Evolutionary conservation across 1,140 invertebrate genomes (phyloP), one percentile per base, ranked within the genome.

Genomic region (Battus philenor): DNA sequence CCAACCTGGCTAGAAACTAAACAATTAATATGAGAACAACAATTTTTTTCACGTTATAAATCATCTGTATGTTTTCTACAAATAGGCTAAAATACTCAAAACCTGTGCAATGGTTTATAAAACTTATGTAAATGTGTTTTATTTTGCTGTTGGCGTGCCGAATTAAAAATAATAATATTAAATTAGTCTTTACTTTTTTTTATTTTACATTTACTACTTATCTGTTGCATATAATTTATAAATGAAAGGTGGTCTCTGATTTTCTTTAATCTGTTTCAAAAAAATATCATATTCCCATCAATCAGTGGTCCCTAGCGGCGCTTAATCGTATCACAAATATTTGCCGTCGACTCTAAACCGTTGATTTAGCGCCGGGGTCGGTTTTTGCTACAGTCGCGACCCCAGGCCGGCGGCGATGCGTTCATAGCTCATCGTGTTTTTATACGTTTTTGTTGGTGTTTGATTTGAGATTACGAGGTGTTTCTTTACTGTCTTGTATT

Each of bases 291-390:
- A 36, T 66, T 58, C 53, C 60, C 72, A 79, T 79, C 71, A 76
- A 75, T 79, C 72, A 69, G 46, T 44, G 41, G 47, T 31, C 54
- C 53, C 30, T 47, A 54, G 41, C 47, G 54, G 46, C 39, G 51
- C 60, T 75, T 74, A 74, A 79, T 76, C 72, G 62, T 49, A 62
- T 54, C 51, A 55, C 65, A 79, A 79, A 79, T 73, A 79, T 79
- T 76, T 68, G 70, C 45, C 29, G 34, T 45, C 24, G 33, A 51
- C 22, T 52, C 67, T 58, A 61, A 74, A 64, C 54, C 52, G 41
- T 47, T 29, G 47, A 47, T 63, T 72, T 66, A 63, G 63, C 65
- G 54, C 62, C 61, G 52, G 27, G 33, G 41, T 44, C 27, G 24
- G 24, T 67, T 68, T 72, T 72, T 69, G 68, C 58, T 67, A 69